These are phyloP conservation scores for Hyposoter dolosus DNA, from an alignment of 2,888 invertebrate species.

Conservation along the genomic window DNA sequence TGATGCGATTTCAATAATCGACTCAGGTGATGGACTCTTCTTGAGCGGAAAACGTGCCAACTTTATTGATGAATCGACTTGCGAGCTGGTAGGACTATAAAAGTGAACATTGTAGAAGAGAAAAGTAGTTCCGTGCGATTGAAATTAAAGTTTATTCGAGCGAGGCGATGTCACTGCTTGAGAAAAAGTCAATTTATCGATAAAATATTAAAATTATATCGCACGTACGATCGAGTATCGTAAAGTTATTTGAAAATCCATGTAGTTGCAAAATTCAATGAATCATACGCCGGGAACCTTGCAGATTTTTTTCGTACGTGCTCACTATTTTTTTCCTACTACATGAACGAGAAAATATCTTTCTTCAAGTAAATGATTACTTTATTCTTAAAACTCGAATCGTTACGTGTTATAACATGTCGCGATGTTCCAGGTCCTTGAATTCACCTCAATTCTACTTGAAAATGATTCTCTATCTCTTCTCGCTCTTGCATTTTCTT, in stretches of 20 bases:
- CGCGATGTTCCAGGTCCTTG: constrained; percentile 12
- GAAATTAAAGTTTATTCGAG: constrained; percentile 10
- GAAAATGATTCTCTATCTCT: constrained; percentile 4
- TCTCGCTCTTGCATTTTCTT: constrained; percentile 16
- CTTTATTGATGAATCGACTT: constrained; percentile 32
- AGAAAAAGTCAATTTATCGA: background rate
- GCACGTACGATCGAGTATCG: background rate
- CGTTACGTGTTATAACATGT: background rate
- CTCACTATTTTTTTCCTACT: background rate
- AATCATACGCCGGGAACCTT: background rate
- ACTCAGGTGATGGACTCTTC: constrained; percentile 5
- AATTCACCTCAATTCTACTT: constrained; percentile 49
- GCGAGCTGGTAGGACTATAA: background rate
- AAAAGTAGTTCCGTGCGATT: background rate
- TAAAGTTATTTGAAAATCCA: background rate
- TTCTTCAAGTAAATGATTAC: background rate
- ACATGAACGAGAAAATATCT: background rate
- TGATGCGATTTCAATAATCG: constrained; percentile 74
- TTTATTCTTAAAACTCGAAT: background rate
- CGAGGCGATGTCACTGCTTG: background rate
- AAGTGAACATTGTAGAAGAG: background rate
- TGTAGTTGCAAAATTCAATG: background rate
- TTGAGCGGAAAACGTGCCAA: constrained; percentile 32
- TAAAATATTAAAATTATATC: background rate
- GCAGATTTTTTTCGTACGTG: too few species aligned